phyloP scores from a whole-genome alignment of 2,113 vertebrate species.

The Xenus cinereus region DNA sequence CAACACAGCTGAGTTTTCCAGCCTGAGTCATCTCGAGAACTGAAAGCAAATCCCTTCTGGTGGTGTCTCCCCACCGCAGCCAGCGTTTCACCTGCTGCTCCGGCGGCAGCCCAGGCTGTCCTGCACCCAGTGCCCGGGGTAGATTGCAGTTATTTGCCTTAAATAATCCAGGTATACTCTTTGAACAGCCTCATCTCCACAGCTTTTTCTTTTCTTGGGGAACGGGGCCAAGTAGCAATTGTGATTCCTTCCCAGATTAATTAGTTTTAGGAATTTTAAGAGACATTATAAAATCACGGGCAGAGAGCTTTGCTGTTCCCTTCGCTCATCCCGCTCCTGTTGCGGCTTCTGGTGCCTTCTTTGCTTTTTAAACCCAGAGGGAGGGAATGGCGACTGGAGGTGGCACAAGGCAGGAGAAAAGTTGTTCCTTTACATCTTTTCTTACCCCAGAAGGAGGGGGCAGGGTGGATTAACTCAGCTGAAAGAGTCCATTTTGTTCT shows the following conservation, averaged over 20 bases:
- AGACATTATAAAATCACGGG: neutral
- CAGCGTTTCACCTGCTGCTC: neutral
- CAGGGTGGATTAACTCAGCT: constrained; percentile 19
- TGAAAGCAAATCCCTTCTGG: neutral
- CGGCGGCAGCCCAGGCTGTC: neutral
- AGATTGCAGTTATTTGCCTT: neutral
- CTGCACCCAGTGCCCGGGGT: accelerated
- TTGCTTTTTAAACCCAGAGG: neutral
- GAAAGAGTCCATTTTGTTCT: constrained; percentile 52
- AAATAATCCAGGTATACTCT: neutral
- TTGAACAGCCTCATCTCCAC: neutral
- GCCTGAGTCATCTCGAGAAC: neutral
- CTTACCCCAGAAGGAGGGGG: constrained; percentile 32
- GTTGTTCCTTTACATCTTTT: constrained; percentile 13
- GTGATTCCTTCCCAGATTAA: neutral
- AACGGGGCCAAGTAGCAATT: neutral
- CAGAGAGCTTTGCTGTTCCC: neutral
- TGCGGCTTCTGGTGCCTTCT: neutral
- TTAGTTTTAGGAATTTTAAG: neutral
- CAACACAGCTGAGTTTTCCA: neutral
- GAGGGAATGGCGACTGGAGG: neutral
- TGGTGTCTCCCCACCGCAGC: neutral
- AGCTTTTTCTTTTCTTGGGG: neutral
- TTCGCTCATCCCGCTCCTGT: neutral
- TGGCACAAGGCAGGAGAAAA: constrained; percentile 19